phyloP scores from a whole-genome alignment of 2,888 invertebrate genomes.

The Entomobrya multifasciata region DNA sequence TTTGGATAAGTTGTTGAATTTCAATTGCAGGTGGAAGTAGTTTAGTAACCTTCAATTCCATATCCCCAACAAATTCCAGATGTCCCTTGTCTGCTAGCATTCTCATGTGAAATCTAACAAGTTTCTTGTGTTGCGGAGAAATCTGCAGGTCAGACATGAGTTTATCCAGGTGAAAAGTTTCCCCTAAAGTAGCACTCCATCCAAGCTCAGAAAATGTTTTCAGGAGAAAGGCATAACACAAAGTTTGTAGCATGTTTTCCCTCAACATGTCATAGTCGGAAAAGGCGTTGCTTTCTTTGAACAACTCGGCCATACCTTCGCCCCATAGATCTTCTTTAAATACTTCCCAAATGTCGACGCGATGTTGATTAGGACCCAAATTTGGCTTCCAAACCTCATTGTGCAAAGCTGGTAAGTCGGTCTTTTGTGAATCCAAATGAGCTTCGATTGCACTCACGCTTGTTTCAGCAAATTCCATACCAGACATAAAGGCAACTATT shows the following conservation, averaged over 20 bases:
- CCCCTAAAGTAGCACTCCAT: conserved; percentile 20
- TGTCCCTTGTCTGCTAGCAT: conserved; percentile 48
- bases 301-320: not conserved
- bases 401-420: conserved; percentile 44
- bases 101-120: conserved; percentile 50
- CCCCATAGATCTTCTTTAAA: conserved; percentile 23
- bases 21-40: not conserved
- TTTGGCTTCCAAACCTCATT: conserved; percentile 67
- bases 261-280: not conserved
- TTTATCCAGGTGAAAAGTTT: not conserved
- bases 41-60: not conserved
- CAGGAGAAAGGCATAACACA: conserved; percentile 52
- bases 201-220: conserved; percentile 54
- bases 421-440: conserved; percentile 59
- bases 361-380: conserved; percentile 29
- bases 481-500: conserved; percentile 58
- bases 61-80: not conserved
- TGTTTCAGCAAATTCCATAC: conserved; percentile 62
- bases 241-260: not conserved
- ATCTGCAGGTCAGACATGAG: conserved; percentile 25
- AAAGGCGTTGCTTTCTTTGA: not conserved
- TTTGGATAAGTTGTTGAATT: conserved; percentile 3
- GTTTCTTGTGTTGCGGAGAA: conserved; percentile 27
- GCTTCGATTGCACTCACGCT: conserved; percentile 50
- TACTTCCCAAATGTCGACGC: not conserved